Base-by-base conservation (phyloP, 1,140 invertebrate species). In the Drosophila nigrodunni region DNA sequence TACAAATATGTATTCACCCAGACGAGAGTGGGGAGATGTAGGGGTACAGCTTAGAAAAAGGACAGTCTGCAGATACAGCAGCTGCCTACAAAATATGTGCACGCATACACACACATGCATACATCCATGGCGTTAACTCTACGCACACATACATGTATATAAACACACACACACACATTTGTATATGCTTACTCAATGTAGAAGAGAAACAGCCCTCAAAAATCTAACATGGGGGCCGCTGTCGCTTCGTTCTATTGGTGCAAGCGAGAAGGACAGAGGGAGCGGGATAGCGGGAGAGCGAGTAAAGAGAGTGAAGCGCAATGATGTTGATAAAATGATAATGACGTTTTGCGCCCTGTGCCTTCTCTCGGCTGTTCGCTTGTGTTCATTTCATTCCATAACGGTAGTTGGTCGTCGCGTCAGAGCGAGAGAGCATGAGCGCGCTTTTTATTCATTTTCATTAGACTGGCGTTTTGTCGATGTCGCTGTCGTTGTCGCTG, bases 1-100 rank as follows among this genome's bases (percentile, higher is more conserved):
- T 78, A 85, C 88, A 91, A 91, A 91, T 91, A 91, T 91, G 89
- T 91, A 86, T 82, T 64, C 41, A 68, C 39, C 44, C 50, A 41
- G 6, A 30, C 3, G 64, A 49, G 49, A 15, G 52, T 43, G 49
- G 72, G 18, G 43, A 52, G 55, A 65, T 73, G 64, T 85, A 88
- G 85, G 82, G 69, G n/a, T 74, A 74, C 66, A 59, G 77, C 77
- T 88, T 89, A 89, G 85, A 74, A 88, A 87, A 89, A 90, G 85
- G 85, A 90, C 86, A 90, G 78, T 90, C 81, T 75, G 78, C 80
- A 72, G 66, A 69, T 72, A 66, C 62, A 47, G 66, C 73, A 72
- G 73, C 73, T 75, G 73, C 49, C 73, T 60, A 46, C 44, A 52
- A 65, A 54, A 46, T 34, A 65, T n/a, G 30, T 10, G 34, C 39